Evolutionary conservation across 2,797 vertebrate genomes (phyloP).

Genomic region (Pseudomugil gertrudae): DNA sequence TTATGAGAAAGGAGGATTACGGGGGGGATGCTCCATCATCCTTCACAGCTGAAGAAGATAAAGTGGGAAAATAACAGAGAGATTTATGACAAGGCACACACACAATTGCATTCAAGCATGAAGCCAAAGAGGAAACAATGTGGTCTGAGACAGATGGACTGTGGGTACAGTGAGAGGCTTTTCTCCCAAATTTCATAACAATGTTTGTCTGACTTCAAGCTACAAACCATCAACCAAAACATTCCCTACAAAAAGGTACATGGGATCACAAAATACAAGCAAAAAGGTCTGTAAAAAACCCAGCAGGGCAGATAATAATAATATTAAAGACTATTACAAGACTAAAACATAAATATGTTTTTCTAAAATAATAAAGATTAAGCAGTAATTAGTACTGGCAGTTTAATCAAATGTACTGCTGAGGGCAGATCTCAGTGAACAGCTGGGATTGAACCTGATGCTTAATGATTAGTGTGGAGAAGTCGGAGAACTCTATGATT

Average conservation of each 20-base stretch:
- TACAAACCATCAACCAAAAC: background rate
- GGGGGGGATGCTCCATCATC: constrained; percentile 35
- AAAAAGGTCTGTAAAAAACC: constrained; percentile 3
- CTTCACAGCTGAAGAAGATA: constrained; percentile 45
- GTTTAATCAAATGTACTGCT: no score
- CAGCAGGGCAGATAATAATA: no score
- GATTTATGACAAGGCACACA: constrained; percentile 31
- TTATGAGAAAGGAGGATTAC: constrained; percentile 60
- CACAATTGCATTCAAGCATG: constrained; percentile 38
- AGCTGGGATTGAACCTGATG: no score
- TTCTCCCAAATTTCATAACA: constrained; percentile 25
- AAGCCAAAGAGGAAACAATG: constrained; percentile 29
- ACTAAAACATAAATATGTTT: no score
- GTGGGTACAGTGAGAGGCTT: constrained; percentile 8
- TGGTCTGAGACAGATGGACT: constrained; percentile 14
- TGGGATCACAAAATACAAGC: constrained; percentile 36
- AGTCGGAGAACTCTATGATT: no score
- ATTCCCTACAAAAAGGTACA: background rate
- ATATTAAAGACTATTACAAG: no score
- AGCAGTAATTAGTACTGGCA: no score
- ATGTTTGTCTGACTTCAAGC: constrained; percentile 9
- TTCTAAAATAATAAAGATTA: no score
- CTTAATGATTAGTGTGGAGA: no score
- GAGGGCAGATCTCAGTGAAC: no score
- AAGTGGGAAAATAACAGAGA: constrained; percentile 38